phyloP scores from a whole-genome alignment of 1,140 invertebrate species.

The Saccostrea cuccullata region DNA sequence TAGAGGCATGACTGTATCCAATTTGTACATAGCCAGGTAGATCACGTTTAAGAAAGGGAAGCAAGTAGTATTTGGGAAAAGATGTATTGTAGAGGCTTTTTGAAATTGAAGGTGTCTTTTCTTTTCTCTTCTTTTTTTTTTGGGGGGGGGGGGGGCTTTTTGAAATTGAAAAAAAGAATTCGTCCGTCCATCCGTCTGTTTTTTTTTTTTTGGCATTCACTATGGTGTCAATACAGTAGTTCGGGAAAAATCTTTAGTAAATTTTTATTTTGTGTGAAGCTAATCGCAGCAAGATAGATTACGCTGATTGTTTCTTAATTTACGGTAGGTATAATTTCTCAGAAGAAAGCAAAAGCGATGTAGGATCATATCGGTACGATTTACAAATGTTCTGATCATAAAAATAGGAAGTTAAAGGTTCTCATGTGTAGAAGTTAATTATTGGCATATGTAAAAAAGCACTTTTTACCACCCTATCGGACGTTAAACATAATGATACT shows the following conservation, averaged over 20 bases:
- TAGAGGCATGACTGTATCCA: neutral
- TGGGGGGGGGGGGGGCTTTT: too few relatives aligned
- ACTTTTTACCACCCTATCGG: constrained; percentile 5
- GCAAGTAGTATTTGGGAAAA: too few relatives aligned
- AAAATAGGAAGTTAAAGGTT: constrained; percentile 27
- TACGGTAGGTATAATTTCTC: neutral
- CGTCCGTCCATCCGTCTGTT: too few relatives aligned
- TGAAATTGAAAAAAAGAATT: too few relatives aligned
- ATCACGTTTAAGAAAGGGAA: neutral
- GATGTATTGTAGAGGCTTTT: too few relatives aligned
- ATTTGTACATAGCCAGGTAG: neutral
- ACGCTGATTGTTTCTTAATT: neutral
- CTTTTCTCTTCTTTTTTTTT: too few relatives aligned
- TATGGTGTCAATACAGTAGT: too few relatives aligned
- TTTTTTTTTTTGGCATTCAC: too few relatives aligned
- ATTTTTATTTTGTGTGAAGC: neutral
- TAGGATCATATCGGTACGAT: constrained; percentile 3
- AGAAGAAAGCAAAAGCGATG: neutral
- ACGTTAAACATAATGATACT: constrained; percentile 18
- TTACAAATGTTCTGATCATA: constrained; percentile 36
- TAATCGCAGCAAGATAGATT: neutral
- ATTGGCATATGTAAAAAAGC: constrained; percentile 21
- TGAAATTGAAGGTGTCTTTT: too few relatives aligned
- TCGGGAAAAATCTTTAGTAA: neutral
- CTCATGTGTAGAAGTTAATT: constrained; percentile 33